Conservation (phyloP, 2,113 vertebrate species). For the Malurus elegans region DNA sequence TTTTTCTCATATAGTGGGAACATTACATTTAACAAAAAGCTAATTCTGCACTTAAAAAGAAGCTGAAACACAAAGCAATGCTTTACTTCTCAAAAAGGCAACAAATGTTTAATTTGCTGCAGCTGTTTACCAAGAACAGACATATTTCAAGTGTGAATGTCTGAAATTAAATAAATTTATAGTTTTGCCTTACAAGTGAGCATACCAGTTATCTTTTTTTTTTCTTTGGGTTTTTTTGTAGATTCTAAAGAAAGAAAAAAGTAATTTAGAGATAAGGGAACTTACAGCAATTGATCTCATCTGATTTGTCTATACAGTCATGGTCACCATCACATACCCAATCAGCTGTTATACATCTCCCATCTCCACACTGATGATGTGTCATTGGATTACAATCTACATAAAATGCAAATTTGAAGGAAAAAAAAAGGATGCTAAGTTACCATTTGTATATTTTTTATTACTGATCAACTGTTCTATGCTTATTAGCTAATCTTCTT, state of each 20-base stretch:
- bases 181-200: background rate
- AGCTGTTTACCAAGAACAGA: background rate
- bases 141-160: background rate
- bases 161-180: background rate
- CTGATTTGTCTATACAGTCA: slow-evolving; percentile 92
- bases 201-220: background rate
- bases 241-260: background rate
- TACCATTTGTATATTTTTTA: background rate
- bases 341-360: slow-evolving; percentile 82
- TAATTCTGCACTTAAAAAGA: background rate
- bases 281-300: slow-evolving; percentile 97
- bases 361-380: slow-evolving; percentile 88
- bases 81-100: background rate
- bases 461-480: background rate
- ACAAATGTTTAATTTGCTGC: background rate
- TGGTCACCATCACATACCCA: slow-evolving; percentile 97
- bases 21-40: background rate
- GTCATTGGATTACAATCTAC: slow-evolving; percentile 79
- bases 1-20: background rate
- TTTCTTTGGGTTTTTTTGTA: background rate
- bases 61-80: background rate
- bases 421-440: background rate
- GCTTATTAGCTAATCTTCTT: background rate
- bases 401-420: background rate
- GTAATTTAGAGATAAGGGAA: background rate